Conservation (phyloP, 2,113 vertebrate genomes). For the Urocolius indicus region DNA sequence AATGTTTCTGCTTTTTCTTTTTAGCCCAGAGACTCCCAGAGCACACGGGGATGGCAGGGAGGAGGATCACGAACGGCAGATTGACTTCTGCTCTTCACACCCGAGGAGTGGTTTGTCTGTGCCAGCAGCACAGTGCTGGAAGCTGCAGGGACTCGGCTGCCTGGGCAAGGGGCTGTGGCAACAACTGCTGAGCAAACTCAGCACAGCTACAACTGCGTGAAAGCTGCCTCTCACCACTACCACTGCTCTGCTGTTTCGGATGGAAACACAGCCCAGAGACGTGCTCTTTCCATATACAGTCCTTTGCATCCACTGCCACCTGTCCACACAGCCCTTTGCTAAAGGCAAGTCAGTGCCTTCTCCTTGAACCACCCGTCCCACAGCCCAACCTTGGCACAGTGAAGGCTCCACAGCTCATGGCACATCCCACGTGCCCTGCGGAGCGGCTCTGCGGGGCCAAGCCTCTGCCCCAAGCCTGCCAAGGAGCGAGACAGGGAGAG, state of each 20-base stretch:
- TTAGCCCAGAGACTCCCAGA: background rate
- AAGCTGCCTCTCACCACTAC: background rate
- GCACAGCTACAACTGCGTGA: background rate
- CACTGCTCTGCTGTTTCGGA: background rate
- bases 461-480: rapidly evolving
- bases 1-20: background rate
- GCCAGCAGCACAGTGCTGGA: background rate
- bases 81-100: background rate
- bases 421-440: background rate
- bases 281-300: background rate
- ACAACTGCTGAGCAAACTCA: background rate
- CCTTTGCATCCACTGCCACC: background rate
- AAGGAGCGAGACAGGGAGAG: background rate
- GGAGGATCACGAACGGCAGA: background rate
- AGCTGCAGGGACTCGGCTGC: background rate
- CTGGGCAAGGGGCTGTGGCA: background rate
- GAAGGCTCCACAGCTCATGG: background rate
- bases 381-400: background rate
- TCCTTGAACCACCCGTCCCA: background rate
- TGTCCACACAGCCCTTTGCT: background rate
- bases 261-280: background rate
- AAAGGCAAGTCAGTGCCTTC: background rate
- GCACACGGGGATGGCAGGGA: background rate
- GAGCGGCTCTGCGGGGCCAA: background rate
- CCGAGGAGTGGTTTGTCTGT: background rate